Base-by-base conservation (phyloP, 2,888 invertebrate genomes). In the Mythimna ferrago region DNA sequence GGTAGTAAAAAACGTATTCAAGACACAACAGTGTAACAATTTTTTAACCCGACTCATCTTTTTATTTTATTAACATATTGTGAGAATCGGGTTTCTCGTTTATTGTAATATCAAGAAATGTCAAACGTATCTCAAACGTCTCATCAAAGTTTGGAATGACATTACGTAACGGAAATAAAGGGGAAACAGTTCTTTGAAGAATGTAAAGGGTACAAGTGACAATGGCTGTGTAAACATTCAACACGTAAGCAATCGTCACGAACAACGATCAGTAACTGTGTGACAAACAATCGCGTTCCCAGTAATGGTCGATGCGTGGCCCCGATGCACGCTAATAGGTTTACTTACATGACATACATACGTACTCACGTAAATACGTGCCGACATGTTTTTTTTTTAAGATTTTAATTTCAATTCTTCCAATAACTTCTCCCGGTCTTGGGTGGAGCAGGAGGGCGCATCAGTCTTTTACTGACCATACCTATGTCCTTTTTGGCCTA, bases 311-410 rank as follows among this genome's bases (percentile, higher is more conserved):
- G 84, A 86, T 86, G 84, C 88, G 87, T 87, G 93, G 85, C 92
- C 92, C 84, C 90, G 84, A 89, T 93, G 90, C 90, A 89, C 82
- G 88, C 77, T 91, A 92, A 93, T 91, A 88, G 89, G 85, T 89
- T 92, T 90, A 89, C 88, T 86, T 87, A 86, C 88, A 82, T 84
- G 79, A 84, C 78, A 81, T 67, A 81, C 72, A 69, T 76, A 81
- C 56, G 53, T 32, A 57, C 54, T 57, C 26, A 62, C 19, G 11
- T 38, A 14, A 51, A 51, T 38, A 81, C 71, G 56, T 58, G 66
- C 16, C 6, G 6, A 44, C 14, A 44, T 54, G 56, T 82, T 73
- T 48, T 48, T 16, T 48, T 48, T 48, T 48, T 14, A 44, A 41
- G 11, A 10, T 10, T 10, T 14, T 4, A 16, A 48, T 5, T 10